Evolutionary conservation across 2,888 invertebrate genomes (phyloP).

Genomic region (Parasteatoda lunata): DNA sequence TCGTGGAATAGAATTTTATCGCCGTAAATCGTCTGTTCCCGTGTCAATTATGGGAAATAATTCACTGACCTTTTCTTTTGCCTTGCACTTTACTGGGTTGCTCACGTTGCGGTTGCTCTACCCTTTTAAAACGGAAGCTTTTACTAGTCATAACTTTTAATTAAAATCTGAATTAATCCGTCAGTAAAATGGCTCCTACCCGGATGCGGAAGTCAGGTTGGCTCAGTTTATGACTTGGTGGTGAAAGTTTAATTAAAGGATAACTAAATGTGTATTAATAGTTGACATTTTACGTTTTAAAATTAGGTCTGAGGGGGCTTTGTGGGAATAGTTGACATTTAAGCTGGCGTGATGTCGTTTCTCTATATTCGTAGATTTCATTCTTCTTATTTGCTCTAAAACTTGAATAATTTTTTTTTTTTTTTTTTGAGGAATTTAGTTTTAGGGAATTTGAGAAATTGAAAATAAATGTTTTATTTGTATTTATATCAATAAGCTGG

Average conservation of each 20-base stretch:
- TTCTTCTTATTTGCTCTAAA: too few species aligned
- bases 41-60: constrained; percentile 39
- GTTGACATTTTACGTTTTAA: neutral
- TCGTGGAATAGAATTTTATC: constrained; percentile 23
- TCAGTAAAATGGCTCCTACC: neutral
- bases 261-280: neutral
- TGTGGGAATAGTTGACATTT: too few species aligned
- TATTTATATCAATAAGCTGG: too few species aligned
- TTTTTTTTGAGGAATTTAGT: too few species aligned
- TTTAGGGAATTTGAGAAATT: too few species aligned
- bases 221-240: neutral
- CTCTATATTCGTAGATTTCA: too few species aligned
- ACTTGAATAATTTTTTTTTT: too few species aligned
- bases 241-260: neutral
- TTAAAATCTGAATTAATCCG: constrained; percentile 26
- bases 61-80: constrained; percentile 42
- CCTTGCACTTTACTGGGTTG: neutral
- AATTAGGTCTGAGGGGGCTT: too few species aligned
- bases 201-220: neutral
- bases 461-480: too few species aligned
- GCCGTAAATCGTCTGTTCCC: constrained; percentile 41
- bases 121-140: constrained; percentile 31
- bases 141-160: constrained; percentile 21
- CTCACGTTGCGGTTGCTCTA: constrained; percentile 13
- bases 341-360: too few species aligned